Percentiles rank a stretch among this genome's conserved stretches.
Conservation (phyloP, 1,140 invertebrate genomes). For the Solenopsis fugax region DNA sequence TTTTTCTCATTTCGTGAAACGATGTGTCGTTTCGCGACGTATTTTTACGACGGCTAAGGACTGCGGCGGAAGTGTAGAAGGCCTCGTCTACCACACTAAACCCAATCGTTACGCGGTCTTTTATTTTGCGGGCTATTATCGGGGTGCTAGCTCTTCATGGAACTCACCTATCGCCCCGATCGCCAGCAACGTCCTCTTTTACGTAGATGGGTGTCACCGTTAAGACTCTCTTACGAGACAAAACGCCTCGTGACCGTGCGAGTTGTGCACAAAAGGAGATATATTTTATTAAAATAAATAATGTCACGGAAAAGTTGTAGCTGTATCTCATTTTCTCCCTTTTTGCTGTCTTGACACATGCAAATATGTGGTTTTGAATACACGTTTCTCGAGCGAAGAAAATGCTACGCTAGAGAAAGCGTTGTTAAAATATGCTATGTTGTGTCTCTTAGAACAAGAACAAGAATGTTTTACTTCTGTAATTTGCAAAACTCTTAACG, state of each 20-base stretch:
- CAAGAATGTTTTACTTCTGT: not conserved
- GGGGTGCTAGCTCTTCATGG: not conserved
- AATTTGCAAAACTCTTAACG: not conserved
- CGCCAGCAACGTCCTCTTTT: not conserved
- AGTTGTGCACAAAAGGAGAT: not conserved
- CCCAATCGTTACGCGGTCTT: slow-evolving; percentile 51
- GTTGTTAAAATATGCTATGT: not conserved
- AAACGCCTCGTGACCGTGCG: not conserved
- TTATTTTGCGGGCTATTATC: slow-evolving; percentile 57
- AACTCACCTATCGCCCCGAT: slow-evolving; percentile 1
- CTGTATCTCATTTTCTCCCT: not conserved
- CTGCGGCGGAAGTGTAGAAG: not conserved
- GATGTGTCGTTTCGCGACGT: slow-evolving; percentile 14
- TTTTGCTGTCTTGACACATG: not conserved
- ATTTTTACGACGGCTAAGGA: slow-evolving; percentile 47
- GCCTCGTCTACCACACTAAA: slow-evolving; percentile 38
- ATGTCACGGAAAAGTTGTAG: not conserved
- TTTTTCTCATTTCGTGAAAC: slow-evolving; percentile 37
- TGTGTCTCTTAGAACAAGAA: not conserved
- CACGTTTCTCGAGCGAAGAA: not conserved
- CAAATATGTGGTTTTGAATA: not conserved
- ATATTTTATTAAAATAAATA: not conserved
- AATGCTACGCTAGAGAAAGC: not conserved
- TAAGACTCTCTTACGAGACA: not conserved
- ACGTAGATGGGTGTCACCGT: slow-evolving; percentile 13